Base-by-base conservation (phyloP, 2,888 invertebrate species). In the Drosophila parthenogenetica region DNA sequence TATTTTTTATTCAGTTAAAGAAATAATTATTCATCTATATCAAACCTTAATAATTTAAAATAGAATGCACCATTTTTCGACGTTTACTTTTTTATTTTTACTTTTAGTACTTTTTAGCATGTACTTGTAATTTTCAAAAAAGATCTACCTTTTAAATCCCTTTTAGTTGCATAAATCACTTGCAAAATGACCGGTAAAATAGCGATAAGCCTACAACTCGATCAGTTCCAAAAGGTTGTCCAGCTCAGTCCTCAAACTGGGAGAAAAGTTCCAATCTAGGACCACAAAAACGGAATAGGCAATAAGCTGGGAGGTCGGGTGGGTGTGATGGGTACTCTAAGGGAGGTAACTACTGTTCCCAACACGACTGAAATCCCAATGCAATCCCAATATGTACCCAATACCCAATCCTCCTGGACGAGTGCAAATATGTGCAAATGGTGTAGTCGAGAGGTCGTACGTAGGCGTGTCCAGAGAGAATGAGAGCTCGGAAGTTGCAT, bases 181-280 rank as follows among this genome's bases (percentile, higher is more conserved):
- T 45, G 61, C 22, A 42, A 55, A 65, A 61, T 72, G 43, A 59
- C 29, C 22, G 48, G 43, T 42, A 42, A 60, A 68, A 48, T 45
- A 19, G 40, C 43, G 73, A 74, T 73, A 64, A 62, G 67, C 57
- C 50, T 17, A 35, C 37, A 39, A 65, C 60, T 68, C 53, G 77
- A 67, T 73, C 72, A 64, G 76, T 50, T 75, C 61, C 51, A 61
- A 29, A 35, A 49, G 46, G 69, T 66, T 59, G 76, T 48, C 43
- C 45, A 51, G 50, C 48, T 43, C 42, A 51, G 42, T 46, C 53
- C 46, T 63, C 61, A 60, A 65, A 13, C 37, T 57, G 51, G 57
- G 45, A 19, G 60, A 67, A 76, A 69, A 58, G 74, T 80, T 74
- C 60, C 84, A 80, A 86, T 80, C 86, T 83, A 71, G 71, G 57